Conservation (phyloP, 2,113 vertebrate genomes). For the Casuarius casuarius region DNA sequence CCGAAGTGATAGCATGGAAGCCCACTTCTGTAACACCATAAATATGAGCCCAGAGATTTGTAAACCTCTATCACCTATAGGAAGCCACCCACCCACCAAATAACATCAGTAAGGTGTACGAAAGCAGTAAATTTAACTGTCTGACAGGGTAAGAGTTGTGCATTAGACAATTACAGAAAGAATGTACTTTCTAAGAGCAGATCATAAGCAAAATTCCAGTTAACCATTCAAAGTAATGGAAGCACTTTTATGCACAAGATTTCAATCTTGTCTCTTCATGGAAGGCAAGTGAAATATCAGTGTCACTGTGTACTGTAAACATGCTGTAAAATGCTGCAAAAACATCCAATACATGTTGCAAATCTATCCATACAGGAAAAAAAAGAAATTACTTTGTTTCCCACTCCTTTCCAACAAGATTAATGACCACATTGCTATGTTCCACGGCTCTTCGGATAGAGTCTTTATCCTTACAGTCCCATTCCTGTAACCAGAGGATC, state of each 20-base stretch:
- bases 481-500: constrained; percentile 82
- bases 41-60: not conserved
- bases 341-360: not conserved
- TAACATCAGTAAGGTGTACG: not conserved
- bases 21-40: not conserved
- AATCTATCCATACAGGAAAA: not conserved
- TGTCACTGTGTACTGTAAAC: not conserved
- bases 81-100: not conserved
- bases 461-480: constrained; percentile 87
- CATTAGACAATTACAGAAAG: not conserved
- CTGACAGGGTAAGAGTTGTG: not conserved
- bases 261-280: not conserved
- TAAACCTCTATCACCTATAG: not conserved
- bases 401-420: constrained; percentile 93
- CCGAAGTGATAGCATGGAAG: not conserved
- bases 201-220: not conserved
- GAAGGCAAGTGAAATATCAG: not conserved
- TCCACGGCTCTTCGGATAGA: constrained; percentile 87
- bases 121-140: not conserved
- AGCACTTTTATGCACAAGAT: not conserved
- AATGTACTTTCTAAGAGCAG: not conserved
- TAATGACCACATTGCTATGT: constrained; percentile 93
- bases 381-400: constrained; percentile 87
- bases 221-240: not conserved
- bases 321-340: not conserved